Base-by-base conservation (phyloP, 2,888 invertebrate genomes). In the Sinotaia quadrata region DNA sequence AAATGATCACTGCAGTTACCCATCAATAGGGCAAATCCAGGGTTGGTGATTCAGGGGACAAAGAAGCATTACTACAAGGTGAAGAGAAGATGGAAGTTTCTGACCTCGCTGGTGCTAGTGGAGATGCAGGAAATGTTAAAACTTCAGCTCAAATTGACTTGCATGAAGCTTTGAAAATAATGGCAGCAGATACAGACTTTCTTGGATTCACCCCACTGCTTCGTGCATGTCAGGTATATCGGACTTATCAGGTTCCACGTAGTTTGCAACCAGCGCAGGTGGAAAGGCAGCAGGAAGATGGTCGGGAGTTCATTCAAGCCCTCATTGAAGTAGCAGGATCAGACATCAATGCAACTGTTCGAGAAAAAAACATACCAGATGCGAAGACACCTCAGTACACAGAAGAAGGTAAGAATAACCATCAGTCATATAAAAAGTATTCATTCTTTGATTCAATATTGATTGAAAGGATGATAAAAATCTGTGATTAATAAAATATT, bases 131-230 rank as follows among this genome's bases (percentile, higher is more conserved):
- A 33, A 65, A 67, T 21, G 21, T 27, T 2, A 63, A 62, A 31
- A 29, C 21, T 47, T 59, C 21, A 47, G 47, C 41, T 21, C 61
- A 44, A 10, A 61, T 18, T 51, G 62, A 15, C 63, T 51, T 72
- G 51, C 73, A 78, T 67, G 78, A 79, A 15, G 75, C 78, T 44
- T 75, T 87, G 51, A 79, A 82, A 71, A 79, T 81, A 57, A 85
- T 88, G 85, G 82, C 81, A 2, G 78, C 78, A 47, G 84, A 81
- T 37, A 76, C 81, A 7, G 85, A 87, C 73, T 74, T 85, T 62
- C 74, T 82, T 34, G 88, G 88, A 34, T 86, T 80, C 71, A 87
- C 87, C 0, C 87, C 88, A 21, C 73, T 88, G 34, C 78, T 87
- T 21, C 65, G 77, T 58, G 87, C 87, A 15, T 86, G 87, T 73